Conservation (phyloP, 2,888 invertebrate genomes). For the Sinohyriopsis cumingii region DNA sequence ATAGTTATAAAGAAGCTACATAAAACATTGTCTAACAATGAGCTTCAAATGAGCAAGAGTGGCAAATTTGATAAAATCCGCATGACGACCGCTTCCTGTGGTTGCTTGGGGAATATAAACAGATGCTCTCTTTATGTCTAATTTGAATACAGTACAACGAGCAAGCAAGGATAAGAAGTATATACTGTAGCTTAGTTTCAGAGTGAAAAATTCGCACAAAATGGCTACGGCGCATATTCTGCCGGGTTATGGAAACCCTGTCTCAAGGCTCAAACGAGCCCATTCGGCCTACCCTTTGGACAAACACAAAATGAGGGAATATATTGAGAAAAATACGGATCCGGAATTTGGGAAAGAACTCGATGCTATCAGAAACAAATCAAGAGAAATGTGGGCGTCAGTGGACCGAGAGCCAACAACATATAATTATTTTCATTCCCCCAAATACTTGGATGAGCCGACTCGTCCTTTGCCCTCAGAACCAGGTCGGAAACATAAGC, state of each 20-base stretch:
- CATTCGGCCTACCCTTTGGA: conserved; percentile 56
- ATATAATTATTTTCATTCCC: conserved; percentile 52
- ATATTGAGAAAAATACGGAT: conserved; percentile 35
- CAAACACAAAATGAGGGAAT: conserved; percentile 40
- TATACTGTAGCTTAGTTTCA: not conserved
- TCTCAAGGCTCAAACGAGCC: conserved; percentile 50
- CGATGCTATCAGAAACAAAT: conserved; percentile 50
- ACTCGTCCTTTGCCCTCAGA: conserved; percentile 52
- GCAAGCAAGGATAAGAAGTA: not conserved
- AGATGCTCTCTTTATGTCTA: conserved; percentile 5
- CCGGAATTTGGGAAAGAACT: conserved; percentile 40
- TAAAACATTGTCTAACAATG: not conserved
- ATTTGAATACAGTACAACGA: no score
- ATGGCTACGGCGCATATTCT: conserved; percentile 65
- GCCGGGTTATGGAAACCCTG: conserved; percentile 62
- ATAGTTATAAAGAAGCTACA: not conserved
- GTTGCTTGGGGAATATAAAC: conserved; percentile 57
- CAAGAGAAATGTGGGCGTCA: conserved; percentile 52
- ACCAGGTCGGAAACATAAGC: conserved; percentile 60
- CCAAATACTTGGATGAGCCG: conserved; percentile 40
- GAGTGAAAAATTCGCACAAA: not conserved
- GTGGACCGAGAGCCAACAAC: conserved; percentile 47
- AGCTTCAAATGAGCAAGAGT: not conserved
- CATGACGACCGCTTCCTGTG: conserved; percentile 20
- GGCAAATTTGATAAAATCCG: not conserved